Evolutionary conservation across 2,113 vertebrate genomes (phyloP).

Genomic region (Coracopsis vasa): DNA sequence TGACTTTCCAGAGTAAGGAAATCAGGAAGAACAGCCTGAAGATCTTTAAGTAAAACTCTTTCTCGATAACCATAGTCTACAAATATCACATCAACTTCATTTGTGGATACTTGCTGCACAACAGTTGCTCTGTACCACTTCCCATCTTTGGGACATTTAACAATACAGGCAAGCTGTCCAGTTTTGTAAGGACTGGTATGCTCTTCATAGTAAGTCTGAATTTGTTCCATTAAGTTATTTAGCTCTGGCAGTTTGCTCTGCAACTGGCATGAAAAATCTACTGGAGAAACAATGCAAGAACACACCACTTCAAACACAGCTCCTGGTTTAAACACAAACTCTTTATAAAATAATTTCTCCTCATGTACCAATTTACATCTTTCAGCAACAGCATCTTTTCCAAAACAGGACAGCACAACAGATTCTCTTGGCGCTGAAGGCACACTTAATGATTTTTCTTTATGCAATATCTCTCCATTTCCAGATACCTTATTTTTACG

Average conservation of each 20-base stretch:
- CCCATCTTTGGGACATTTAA: slow-evolving; percentile 71
- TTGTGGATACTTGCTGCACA: slow-evolving; percentile 44
- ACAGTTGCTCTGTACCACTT: slow-evolving; percentile 84
- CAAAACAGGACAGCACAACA: background rate
- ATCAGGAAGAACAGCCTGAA: slow-evolving; percentile 77
- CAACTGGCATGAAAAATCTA: slow-evolving; percentile 87
- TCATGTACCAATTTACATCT: fast-evolving
- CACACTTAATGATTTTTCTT: background rate
- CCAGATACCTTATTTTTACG: background rate
- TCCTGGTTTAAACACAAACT: slow-evolving; percentile 77
- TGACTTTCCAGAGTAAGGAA: slow-evolving; percentile 80
- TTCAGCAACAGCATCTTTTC: background rate
- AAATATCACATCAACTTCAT: slow-evolving; percentile 71
- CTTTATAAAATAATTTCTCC: slow-evolving; percentile 58
- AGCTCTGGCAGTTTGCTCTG: slow-evolving; percentile 69
- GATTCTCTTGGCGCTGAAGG: background rate
- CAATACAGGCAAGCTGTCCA: slow-evolving; percentile 80
- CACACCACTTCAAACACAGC: slow-evolving; percentile 76
- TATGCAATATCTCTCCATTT: background rate
- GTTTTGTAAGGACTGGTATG: slow-evolving; percentile 66
- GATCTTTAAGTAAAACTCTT: slow-evolving; percentile 69
- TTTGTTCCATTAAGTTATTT: slow-evolving; percentile 78
- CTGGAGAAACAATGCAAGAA: slow-evolving; percentile 74
- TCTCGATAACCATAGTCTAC: slow-evolving; percentile 82
- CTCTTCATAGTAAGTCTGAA: slow-evolving; percentile 79